A percentile compares a stretch with the other conserved stretches of the same genome.
Conservation (phyloP, 2,888 invertebrate genomes). For the Tryphoninae sp. region DNA sequence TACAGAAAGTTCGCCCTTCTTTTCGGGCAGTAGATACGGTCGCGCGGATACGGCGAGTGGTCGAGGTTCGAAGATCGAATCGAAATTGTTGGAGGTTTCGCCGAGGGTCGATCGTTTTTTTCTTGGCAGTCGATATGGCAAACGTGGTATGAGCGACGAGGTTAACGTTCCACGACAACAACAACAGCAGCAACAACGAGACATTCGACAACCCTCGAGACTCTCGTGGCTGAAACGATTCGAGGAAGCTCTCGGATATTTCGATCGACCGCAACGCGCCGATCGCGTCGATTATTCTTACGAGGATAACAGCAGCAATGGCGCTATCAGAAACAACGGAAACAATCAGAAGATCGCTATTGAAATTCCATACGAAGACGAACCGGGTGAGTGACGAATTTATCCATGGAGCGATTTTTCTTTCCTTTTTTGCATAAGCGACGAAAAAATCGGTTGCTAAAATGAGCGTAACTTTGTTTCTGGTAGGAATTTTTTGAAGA, state of each 20-base stretch:
- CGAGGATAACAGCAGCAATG: constrained; percentile 43
- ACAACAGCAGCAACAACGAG: constrained; percentile 4
- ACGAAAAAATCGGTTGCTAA: background rate
- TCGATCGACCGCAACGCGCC: constrained; percentile 62
- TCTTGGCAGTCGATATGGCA: constrained; percentile 78
- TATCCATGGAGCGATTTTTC: too few species aligned
- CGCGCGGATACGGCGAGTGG: constrained; percentile 63
- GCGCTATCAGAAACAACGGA: constrained; percentile 38
- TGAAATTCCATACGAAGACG: constrained; percentile 49
- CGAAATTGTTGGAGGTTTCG: constrained; percentile 67
- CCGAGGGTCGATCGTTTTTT: constrained; percentile 77
- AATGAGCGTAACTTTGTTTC: background rate
- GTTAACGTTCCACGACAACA: constrained; percentile 1
- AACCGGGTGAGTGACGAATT: constrained; percentile 36
- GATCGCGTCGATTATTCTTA: constrained; percentile 48
- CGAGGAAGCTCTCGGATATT: constrained; percentile 67
- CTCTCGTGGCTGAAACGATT: constrained; percentile 61
- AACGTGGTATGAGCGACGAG: constrained; percentile 67
- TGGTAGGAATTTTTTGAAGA: background rate
- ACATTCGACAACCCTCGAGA: constrained; percentile 3
- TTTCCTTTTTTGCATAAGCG: background rate
- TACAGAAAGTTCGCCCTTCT: constrained; percentile 64
- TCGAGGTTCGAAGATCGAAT: constrained; percentile 50
- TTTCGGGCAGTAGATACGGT: constrained; percentile 74
- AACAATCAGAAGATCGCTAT: constrained; percentile 45